Conservation (phyloP, 2,113 vertebrate species). For the Anoplopoma fimbria region DNA sequence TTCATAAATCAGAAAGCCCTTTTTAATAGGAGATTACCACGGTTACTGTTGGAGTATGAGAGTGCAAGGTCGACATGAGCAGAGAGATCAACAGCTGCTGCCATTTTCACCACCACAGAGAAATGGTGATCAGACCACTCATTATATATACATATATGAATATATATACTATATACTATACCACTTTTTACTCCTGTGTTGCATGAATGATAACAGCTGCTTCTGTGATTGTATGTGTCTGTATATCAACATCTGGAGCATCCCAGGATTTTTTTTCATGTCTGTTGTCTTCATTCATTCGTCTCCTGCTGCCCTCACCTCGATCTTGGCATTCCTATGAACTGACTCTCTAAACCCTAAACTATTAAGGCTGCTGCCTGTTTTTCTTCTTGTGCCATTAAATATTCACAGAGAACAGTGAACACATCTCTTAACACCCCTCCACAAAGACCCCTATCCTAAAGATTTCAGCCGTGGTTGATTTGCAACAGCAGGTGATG, state of each 20-base stretch:
- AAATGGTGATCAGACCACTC: too few species aligned
- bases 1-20: too few species aligned
- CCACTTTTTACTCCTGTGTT: too few species aligned
- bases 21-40: too few species aligned
- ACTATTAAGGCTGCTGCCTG: slow-evolving; percentile 9
- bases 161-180: too few species aligned
- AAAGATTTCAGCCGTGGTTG: not conserved
- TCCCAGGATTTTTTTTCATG: slow-evolving; percentile 6
- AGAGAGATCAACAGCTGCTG: slow-evolving; percentile 11
- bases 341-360: slow-evolving; percentile 18
- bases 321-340: slow-evolving; percentile 11
- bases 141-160: too few species aligned
- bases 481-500: not conserved
- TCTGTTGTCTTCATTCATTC: slow-evolving; percentile 12
- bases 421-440: slow-evolving; percentile 38
- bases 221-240: not conserved
- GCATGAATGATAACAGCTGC: too few species aligned
- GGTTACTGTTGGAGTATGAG: too few species aligned
- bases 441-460: not conserved
- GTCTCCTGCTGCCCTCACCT: slow-evolving; percentile 1
- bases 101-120: too few species aligned
- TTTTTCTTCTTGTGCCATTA: slow-evolving; percentile 28
- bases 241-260: slow-evolving; percentile 37
- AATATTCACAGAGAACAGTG: slow-evolving; percentile 43
- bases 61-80: slow-evolving; percentile 18